phyloP scores from a whole-genome alignment of 2,888 invertebrate genomes.

The Acrobasis consociella region DNA sequence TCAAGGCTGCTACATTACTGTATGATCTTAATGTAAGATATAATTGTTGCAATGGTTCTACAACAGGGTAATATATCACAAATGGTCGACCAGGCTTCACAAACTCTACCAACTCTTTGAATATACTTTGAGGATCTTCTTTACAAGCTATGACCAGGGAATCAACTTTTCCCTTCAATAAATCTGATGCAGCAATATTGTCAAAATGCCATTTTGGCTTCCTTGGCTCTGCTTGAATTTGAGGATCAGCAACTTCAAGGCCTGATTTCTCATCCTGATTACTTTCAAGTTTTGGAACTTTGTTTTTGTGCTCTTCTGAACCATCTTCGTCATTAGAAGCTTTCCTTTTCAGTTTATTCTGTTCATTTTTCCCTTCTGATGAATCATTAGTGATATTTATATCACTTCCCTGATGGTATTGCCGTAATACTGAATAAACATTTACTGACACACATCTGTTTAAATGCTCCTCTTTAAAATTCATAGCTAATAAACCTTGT shows the following conservation, averaged over 20 bases:
- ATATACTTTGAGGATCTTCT: constrained; percentile 92
- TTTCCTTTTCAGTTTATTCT: constrained; percentile 59
- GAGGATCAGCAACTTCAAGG: constrained; percentile 22
- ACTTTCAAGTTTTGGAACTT: constrained; percentile 50
- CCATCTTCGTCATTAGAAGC: constrained; percentile 38
- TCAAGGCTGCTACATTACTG: constrained; percentile 88
- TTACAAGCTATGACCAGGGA: constrained; percentile 90
- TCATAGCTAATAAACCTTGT: constrained; percentile 90
- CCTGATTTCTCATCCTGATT: constrained; percentile 15
- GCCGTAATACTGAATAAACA: constrained; percentile 88
- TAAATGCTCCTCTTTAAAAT: constrained; percentile 87
- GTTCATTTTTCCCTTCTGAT: constrained; percentile 34
- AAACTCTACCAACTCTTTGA: constrained; percentile 88
- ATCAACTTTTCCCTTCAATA: constrained; percentile 86
- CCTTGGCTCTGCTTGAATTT: constrained; percentile 53
- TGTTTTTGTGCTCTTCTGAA: constrained; percentile 46
- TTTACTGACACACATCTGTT: constrained; percentile 89
- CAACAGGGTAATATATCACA: constrained; percentile 90
- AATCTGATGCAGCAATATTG: constrained; percentile 85
- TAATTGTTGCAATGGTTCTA: constrained; percentile 93
- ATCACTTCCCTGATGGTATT: constrained; percentile 84
- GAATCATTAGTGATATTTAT: constrained; percentile 39
- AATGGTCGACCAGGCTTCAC: constrained; percentile 92
- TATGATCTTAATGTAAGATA: constrained; percentile 90
- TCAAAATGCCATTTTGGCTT: constrained; percentile 87